These are phyloP conservation scores for Catharus ustulatus DNA, from an alignment of 2,797 vertebrate species.

Conservation along the genomic window DNA sequence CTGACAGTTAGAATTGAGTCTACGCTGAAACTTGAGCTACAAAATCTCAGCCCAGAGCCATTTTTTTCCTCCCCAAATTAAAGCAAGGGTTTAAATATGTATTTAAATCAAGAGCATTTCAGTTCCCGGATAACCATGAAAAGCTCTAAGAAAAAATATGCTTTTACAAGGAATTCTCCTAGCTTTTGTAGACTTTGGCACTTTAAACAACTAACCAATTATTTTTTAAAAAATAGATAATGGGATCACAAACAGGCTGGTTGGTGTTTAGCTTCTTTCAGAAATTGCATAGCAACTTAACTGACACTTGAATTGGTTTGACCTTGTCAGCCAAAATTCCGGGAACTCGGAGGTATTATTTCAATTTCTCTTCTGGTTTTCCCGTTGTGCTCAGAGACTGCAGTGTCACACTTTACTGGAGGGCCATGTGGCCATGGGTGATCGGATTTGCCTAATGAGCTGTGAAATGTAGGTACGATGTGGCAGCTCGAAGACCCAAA, in stretches of 20 bases:
- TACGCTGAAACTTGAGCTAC: slow-evolving; percentile 21
- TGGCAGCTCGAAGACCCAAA: background rate
- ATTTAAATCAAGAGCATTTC: slow-evolving; percentile 11
- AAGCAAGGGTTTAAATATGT: slow-evolving; percentile 33
- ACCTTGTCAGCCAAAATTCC: slow-evolving; percentile 13
- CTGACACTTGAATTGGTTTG: background rate
- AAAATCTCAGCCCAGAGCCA: slow-evolving; percentile 37
- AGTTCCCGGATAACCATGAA: background rate
- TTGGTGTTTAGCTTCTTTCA: background rate
- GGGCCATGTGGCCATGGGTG: background rate
- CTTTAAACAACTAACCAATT: slow-evolving; percentile 8
- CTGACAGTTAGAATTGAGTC: slow-evolving; percentile 28
- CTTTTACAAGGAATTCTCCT: slow-evolving; percentile 6
- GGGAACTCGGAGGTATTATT: slow-evolving; percentile 19
- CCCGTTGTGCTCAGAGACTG: background rate
- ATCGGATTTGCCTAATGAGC: slow-evolving; percentile 16
- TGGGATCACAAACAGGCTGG: background rate
- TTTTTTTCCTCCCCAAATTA: background rate
- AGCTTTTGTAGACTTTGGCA: background rate
- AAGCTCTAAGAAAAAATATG: background rate
- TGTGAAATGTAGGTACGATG: slow-evolving; percentile 29
- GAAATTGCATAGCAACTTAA: background rate
- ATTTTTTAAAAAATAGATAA: background rate
- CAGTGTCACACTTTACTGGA: background rate
- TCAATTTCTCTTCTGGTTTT: background rate